phyloP scores from a whole-genome alignment of 2,113 vertebrate species.

The Lycocorax pyrrhopterus region DNA sequence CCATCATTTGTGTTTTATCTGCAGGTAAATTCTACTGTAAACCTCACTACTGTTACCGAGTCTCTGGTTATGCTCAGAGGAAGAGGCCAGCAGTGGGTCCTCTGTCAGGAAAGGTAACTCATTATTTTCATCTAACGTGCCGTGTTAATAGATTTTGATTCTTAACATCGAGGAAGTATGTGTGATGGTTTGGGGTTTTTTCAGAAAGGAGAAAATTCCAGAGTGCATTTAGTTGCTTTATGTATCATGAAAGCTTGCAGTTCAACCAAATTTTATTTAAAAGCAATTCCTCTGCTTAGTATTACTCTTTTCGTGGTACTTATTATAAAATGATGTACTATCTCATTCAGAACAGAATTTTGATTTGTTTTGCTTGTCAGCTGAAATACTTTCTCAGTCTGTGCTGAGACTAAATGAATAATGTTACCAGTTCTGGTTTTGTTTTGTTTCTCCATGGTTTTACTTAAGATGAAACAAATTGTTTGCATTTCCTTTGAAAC shows the following conservation, averaged over 20 bases:
- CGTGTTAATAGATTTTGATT: not conserved
- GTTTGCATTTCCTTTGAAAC: not conserved
- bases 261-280: not conserved
- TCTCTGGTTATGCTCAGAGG: constrained; percentile 90
- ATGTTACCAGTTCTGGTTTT: not conserved
- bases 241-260: not conserved
- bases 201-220: not conserved
- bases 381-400: not conserved
- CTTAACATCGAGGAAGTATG: not conserved
- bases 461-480: not conserved
- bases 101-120: constrained; percentile 80
- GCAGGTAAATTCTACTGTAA: constrained; percentile 99
- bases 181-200: not conserved
- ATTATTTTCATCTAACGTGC: not conserved
- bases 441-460: not conserved
- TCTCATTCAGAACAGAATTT: not conserved
- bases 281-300: not conserved
- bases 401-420: not conserved
- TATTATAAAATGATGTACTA: not conserved
- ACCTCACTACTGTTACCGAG: constrained; percentile 94
- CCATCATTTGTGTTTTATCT: not conserved
- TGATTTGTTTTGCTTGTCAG: not conserved
- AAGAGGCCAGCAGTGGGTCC: constrained; percentile 86
- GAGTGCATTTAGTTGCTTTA: not conserved
- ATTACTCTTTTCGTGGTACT: not conserved